phyloP scores from a whole-genome alignment of 2,113 vertebrate genomes.

The Pseudorasbora parva region DNA sequence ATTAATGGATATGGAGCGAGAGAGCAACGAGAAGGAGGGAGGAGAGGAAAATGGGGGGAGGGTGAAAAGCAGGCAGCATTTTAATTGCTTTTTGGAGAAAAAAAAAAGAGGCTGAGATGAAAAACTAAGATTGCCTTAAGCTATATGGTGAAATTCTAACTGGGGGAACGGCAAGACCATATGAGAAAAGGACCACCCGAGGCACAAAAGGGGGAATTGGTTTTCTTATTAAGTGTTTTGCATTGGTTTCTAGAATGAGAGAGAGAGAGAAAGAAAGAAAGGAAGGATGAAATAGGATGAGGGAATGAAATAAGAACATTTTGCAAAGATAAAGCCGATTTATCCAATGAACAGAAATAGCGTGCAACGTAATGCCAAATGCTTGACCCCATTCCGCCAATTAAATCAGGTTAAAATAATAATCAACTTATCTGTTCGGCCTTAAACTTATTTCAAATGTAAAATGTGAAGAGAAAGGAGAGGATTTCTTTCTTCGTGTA shows the following conservation, averaged over 20 bases:
- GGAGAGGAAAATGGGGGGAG: constrained; percentile 53
- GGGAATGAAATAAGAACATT: constrained; percentile 63
- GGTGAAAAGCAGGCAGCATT: constrained; percentile 81
- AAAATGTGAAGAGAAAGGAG: neutral
- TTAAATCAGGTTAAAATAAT: constrained; percentile 53
- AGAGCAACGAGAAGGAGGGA: constrained; percentile 58
- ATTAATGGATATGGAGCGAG: constrained; percentile 64
- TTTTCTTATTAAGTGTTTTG: constrained; percentile 87
- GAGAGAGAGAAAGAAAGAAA: constrained; percentile 69
- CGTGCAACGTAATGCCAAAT: constrained; percentile 42
- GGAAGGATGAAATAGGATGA: constrained; percentile 57
- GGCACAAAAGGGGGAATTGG: constrained; percentile 83
- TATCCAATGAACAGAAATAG: constrained; percentile 53
- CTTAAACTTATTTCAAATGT: constrained; percentile 11
- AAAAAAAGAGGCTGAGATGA: constrained; percentile 81
- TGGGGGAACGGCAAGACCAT: constrained; percentile 87
- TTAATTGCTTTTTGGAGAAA: constrained; percentile 81
- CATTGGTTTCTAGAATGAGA: constrained; percentile 85
- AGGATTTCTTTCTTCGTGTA: neutral
- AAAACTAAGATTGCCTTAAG: constrained; percentile 83
- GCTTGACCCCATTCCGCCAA: constrained; percentile 51
- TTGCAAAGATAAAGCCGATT: constrained; percentile 58
- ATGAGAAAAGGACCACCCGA: constrained; percentile 82
- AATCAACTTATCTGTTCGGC: constrained; percentile 30
- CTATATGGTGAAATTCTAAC: constrained; percentile 87